phyloP scores from a whole-genome alignment of 2,888 invertebrate species.

The Pammene fasciana region DNA sequence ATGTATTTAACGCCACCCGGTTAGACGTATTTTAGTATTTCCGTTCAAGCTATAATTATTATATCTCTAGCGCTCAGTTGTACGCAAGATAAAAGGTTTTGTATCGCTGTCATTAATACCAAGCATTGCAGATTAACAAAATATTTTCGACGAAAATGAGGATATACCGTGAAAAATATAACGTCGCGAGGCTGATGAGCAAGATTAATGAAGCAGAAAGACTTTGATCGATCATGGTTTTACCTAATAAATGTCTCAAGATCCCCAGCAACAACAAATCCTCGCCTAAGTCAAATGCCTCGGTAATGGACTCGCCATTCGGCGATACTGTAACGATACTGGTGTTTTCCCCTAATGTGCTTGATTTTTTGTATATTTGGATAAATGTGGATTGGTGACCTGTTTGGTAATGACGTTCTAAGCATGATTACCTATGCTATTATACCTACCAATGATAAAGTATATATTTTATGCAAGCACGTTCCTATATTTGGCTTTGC shows the following conservation, averaged over 20 bases:
- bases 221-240: constrained; percentile 80
- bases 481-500: too few species aligned
- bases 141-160: constrained; percentile 63
- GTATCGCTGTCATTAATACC: constrained; percentile 41
- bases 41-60: too few species aligned
- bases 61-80: not conserved
- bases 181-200: constrained; percentile 68
- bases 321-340: constrained; percentile 33
- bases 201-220: constrained; percentile 80
- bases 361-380: constrained; percentile 19
- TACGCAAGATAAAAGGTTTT: not conserved
- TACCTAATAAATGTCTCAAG: constrained; percentile 74
- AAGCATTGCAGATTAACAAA: constrained; percentile 57
- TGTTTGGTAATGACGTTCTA: not conserved
- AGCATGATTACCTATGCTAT: not conserved
- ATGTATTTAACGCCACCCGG: too few species aligned
- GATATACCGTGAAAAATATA: constrained; percentile 70
- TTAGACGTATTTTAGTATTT: too few species aligned
- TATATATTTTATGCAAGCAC: too few species aligned
- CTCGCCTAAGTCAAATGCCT: constrained; percentile 59
- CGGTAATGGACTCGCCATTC: constrained; percentile 59
- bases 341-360: constrained; percentile 30
- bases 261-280: constrained; percentile 59
- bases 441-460: too few species aligned
- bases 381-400: constrained; percentile 4